These are phyloP conservation scores for Hippasteria phrygiana DNA, from an alignment of 53 echinoderm and acorn worm species.

Conservation along the genomic window DNA sequence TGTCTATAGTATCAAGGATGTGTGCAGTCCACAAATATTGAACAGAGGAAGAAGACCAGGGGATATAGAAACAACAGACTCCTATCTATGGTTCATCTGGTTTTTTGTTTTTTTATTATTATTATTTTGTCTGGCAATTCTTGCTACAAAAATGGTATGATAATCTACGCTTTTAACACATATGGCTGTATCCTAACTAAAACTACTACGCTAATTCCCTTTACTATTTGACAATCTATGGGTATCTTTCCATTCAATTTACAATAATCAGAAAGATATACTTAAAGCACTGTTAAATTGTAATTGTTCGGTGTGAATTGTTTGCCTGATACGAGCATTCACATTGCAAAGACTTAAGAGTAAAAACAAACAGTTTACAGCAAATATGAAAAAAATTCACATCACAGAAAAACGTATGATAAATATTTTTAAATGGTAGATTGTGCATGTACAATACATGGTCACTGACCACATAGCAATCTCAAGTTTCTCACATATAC, in stretches of 20 bases:
- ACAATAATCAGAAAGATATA: conserved; percentile 18
- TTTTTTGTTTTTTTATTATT: not conserved
- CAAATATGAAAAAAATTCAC: too few relatives aligned
- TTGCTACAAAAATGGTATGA: conserved; percentile 55
- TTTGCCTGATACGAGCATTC: not conserved
- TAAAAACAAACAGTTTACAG: not conserved
- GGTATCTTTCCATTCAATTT: conserved; percentile 7
- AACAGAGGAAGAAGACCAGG: too few relatives aligned
- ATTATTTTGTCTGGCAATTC: conserved; percentile 38
- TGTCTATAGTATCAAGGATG: too few relatives aligned
- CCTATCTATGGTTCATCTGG: not conserved
- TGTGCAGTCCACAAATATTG: too few relatives aligned
- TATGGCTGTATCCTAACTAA: not conserved
- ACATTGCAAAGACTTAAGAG: not conserved
- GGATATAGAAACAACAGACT: not conserved
- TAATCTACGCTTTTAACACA: conserved; percentile 27
- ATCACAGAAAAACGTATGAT: too few relatives aligned
- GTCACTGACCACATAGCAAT: too few relatives aligned
- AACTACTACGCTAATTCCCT: not conserved
- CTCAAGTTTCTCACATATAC: too few relatives aligned
- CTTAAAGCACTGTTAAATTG: conserved; percentile 2
- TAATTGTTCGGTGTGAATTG: not conserved
- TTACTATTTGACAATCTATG: not conserved
- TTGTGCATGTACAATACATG: too few relatives aligned
- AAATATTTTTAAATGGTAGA: too few relatives aligned